These are phyloP conservation scores for Reticulitermes speratus DNA, from an alignment of 1,140 invertebrate species.

Conservation along the genomic window DNA sequence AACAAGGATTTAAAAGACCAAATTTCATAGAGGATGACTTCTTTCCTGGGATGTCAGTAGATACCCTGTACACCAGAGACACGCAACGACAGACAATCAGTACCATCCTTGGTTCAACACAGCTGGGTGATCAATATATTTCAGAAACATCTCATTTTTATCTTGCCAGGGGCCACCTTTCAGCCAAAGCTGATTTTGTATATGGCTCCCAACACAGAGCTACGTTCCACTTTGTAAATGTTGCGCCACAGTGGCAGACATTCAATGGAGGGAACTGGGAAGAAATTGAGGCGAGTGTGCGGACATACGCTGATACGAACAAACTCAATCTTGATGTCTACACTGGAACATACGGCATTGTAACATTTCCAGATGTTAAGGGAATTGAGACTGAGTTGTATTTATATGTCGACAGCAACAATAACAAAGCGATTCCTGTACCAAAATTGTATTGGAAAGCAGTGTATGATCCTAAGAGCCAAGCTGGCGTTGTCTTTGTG, in stretches of 20 bases:
- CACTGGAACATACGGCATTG: slow-evolving; percentile 45
- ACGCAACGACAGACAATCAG: slow-evolving; percentile 36
- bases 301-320: background rate
- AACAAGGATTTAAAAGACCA: slow-evolving; percentile 34
- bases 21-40: slow-evolving; percentile 39
- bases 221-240: slow-evolving; percentile 51
- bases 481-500: slow-evolving; percentile 58
- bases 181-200: slow-evolving; percentile 48
- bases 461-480: slow-evolving; percentile 53
- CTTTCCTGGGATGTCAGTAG: slow-evolving; percentile 38
- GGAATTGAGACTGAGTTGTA: slow-evolving; percentile 49
- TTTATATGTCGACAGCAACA: slow-evolving; percentile 48
- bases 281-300: slow-evolving; percentile 38
- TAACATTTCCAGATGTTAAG: slow-evolving; percentile 39
- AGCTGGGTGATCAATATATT: slow-evolving; percentile 43
- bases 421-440: slow-evolving; percentile 50
- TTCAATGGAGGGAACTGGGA: slow-evolving; percentile 54
- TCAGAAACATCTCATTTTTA: slow-evolving; percentile 37
- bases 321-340: slow-evolving; percentile 33
- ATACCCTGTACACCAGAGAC: slow-evolving; percentile 37
- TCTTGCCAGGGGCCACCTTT: slow-evolving; percentile 48
- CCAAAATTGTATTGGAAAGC: slow-evolving; percentile 64
- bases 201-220: slow-evolving; percentile 43
- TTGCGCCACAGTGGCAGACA: slow-evolving; percentile 50
- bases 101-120: slow-evolving; percentile 42